Percentiles rank a stretch among this genome's conserved stretches.
phyloP scores from a whole-genome alignment of 2,797 vertebrate genomes.

The Glyptemys insculpta region DNA sequence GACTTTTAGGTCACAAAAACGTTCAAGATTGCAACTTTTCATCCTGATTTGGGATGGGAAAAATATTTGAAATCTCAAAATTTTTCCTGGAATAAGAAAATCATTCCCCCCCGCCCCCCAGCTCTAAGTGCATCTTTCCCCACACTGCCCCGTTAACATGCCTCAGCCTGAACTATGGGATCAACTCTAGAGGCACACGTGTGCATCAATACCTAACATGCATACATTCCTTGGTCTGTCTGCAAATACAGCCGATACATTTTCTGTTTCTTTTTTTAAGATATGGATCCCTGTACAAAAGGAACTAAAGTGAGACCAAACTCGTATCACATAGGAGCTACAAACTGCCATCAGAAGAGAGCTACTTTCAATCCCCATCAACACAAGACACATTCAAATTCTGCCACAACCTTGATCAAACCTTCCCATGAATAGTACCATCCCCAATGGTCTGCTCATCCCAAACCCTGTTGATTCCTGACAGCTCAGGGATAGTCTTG shows the following conservation, averaged over 20 bases:
- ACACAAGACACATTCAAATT: background rate
- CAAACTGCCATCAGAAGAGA: fast-evolving
- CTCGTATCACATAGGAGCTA: background rate
- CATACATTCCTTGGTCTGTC: background rate
- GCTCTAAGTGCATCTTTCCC: no score
- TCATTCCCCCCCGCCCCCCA: no score
- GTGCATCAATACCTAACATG: background rate
- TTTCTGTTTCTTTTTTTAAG: background rate
- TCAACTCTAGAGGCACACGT: background rate
- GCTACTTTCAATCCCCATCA: background rate
- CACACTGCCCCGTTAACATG: no score
- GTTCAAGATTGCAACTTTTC: background rate
- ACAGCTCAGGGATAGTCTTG: background rate
- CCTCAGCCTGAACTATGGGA: no score
- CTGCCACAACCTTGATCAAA: background rate
- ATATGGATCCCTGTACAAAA: background rate
- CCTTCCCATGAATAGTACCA: background rate
- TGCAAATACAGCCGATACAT: background rate
- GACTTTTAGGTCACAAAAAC: background rate
- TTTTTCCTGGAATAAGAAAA: no score
- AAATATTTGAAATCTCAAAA: no score
- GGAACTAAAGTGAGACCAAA: background rate
- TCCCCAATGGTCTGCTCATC: background rate
- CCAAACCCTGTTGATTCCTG: background rate
- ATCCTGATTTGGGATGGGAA: no score